phyloP scores from a whole-genome alignment of 2,888 invertebrate genomes.

The Temnothorax rugatulus region DNA sequence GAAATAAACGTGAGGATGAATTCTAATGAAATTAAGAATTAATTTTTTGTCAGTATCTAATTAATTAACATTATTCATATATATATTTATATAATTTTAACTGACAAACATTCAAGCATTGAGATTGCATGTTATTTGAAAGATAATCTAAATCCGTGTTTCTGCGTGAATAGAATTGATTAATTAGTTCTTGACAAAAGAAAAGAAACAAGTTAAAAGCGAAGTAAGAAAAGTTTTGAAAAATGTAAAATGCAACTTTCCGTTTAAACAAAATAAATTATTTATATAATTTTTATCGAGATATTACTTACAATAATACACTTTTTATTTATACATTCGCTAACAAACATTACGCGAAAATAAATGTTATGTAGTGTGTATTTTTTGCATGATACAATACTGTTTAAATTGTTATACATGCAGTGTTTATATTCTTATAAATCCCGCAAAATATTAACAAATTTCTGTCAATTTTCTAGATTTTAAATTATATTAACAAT shows the following conservation, averaged over 20 bases:
- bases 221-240: neutral
- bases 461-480: neutral
- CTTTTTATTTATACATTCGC: neutral
- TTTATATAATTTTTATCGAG: neutral
- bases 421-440: neutral
- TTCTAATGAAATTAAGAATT: constrained; percentile 16
- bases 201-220: neutral
- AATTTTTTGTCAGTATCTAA: neutral
- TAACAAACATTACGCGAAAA: neutral
- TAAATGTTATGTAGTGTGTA: neutral
- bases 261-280: neutral
- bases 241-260: neutral
- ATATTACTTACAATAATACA: neutral
- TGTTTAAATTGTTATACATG: neutral
- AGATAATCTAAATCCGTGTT: neutral
- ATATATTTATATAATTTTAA: neutral
- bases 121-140: neutral
- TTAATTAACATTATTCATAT: neutral
- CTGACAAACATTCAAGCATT: neutral
- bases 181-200: neutral
- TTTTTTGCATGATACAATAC: neutral
- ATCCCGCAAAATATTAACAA: neutral
- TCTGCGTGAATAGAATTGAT: neutral
- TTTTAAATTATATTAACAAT: neutral
- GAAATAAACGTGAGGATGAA: neutral